These are phyloP conservation scores for Laupala kohalensis DNA, from an alignment of 1,140 invertebrate species.

Conservation along the genomic window DNA sequence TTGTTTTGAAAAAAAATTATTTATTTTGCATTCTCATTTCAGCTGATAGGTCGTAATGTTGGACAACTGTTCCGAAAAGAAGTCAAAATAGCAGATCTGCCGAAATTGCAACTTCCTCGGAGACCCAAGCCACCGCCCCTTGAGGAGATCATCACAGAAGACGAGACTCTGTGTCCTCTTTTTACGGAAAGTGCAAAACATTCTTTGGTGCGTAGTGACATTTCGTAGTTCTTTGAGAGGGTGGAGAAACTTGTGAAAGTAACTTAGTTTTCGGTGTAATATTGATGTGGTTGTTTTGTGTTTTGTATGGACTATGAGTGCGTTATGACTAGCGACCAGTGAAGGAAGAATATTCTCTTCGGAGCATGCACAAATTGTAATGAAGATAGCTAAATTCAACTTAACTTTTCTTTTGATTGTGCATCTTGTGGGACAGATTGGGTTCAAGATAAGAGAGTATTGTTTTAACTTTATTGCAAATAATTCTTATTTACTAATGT, in stretches of 20 bases:
- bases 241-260: background rate
- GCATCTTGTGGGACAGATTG: too few relatives aligned
- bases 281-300: slow-evolving; percentile 1
- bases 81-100: slow-evolving; percentile 69
- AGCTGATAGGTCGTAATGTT: slow-evolving; percentile 65
- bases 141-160: slow-evolving; percentile 8
- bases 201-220: background rate
- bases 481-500: too few relatives aligned
- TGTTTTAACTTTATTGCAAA: too few relatives aligned
- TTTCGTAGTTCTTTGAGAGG: background rate
- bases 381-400: too few relatives aligned
- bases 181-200: slow-evolving; percentile 3
- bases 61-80: slow-evolving; percentile 77
- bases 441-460: too few relatives aligned
- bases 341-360: too few relatives aligned
- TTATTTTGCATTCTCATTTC: slow-evolving; percentile 25
- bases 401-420: too few relatives aligned
- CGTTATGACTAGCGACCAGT: background rate
- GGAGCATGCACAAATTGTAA: too few relatives aligned
- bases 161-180: slow-evolving; percentile 6
- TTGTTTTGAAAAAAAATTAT: too few relatives aligned
- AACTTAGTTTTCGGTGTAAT: background rate
- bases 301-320: background rate
- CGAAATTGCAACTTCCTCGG: slow-evolving; percentile 39
- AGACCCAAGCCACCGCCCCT: slow-evolving; percentile 15